phyloP scores from a whole-genome alignment of 2,797 vertebrate species.

The Pterois miles region DNA sequence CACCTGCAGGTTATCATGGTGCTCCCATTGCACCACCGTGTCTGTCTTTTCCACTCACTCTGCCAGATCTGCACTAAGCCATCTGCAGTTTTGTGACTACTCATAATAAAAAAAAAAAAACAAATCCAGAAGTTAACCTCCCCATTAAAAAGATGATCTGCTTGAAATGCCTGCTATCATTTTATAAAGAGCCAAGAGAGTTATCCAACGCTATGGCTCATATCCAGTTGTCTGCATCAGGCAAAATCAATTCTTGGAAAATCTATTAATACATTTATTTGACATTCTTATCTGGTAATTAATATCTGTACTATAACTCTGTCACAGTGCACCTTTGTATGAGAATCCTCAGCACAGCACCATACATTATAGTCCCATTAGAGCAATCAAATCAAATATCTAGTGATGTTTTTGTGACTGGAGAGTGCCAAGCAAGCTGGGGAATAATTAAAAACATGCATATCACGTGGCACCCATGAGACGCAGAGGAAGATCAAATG shows the following conservation, averaged over 20 bases:
- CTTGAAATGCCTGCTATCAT: conserved; percentile 18
- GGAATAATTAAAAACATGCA: conserved; percentile 67
- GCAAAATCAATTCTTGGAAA: background rate
- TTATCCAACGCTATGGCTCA: background rate
- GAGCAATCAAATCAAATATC: conserved; percentile 46
- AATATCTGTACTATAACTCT: background rate
- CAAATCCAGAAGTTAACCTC: conserved; percentile 25
- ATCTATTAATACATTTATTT: background rate
- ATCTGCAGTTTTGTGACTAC: conserved; percentile 40
- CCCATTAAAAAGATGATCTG: conserved; percentile 14
- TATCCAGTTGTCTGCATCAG: background rate
- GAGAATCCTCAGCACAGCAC: background rate
- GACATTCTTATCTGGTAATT: background rate
- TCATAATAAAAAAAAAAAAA: conserved; percentile 43
- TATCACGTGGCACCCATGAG: conserved; percentile 58
- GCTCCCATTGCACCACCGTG: conserved; percentile 20
- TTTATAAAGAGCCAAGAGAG: conserved; percentile 9
- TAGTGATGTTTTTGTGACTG: conserved; percentile 39
- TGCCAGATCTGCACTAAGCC: conserved; percentile 53
- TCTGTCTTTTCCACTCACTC: conserved; percentile 52
- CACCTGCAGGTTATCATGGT: conserved; percentile 50
- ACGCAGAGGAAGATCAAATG: conserved; percentile 54
- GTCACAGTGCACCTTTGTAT: background rate
- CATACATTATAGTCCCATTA: conserved; percentile 27
- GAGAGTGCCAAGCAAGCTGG: conserved; percentile 18